These are phyloP conservation scores for Dermatemys mawii DNA, from an alignment of 2,113 vertebrate species.

Conservation along the genomic window DNA sequence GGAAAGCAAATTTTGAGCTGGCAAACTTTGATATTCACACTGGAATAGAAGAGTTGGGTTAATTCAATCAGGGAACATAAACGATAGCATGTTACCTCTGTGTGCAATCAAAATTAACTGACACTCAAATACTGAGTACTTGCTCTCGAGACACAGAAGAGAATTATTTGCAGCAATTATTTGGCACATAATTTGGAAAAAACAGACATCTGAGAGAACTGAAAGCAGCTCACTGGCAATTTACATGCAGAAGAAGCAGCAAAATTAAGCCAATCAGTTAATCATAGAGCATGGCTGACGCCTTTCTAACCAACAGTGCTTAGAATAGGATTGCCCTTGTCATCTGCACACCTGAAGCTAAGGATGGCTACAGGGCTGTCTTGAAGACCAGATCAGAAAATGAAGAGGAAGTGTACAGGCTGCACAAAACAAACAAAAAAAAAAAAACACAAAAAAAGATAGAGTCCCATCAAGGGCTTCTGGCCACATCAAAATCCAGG, in stretches of 20 bases:
- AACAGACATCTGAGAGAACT: neutral
- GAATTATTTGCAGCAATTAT: neutral
- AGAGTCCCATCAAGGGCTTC: neutral
- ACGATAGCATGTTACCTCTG: neutral
- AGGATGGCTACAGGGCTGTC: neutral
- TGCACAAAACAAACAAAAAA: neutral
- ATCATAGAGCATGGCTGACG: neutral
- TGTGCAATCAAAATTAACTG: fast-evolving
- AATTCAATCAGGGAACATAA: neutral
- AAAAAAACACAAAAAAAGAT: neutral
- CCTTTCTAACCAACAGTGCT: neutral
- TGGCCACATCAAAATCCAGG: neutral
- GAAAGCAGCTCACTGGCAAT: neutral
- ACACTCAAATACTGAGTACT: neutral
- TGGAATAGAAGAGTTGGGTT: neutral
- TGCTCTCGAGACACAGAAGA: neutral
- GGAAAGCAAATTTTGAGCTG: neutral
- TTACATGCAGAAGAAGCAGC: neutral
- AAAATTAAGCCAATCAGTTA: neutral
- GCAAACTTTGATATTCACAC: neutral
- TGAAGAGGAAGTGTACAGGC: too few species aligned
- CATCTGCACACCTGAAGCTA: neutral
- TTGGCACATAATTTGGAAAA: neutral
- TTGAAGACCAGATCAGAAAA: neutral
- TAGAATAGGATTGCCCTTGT: neutral